Conservation (phyloP, 2,888 invertebrate genomes). For the Melangyna quadrimaculata region DNA sequence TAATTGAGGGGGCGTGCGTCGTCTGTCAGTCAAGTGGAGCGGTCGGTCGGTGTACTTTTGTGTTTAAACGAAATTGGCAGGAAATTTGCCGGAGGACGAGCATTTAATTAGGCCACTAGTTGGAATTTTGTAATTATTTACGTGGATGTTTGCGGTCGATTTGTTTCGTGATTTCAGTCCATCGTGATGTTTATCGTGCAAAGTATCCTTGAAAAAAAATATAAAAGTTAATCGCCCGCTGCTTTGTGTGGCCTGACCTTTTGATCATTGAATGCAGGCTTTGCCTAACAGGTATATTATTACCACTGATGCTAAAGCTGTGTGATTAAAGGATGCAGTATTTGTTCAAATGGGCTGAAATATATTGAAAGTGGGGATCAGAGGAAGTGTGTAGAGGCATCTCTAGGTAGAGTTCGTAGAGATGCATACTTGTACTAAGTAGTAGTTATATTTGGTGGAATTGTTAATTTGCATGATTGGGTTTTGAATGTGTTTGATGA, state of each 20-base stretch:
- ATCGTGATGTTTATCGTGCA: neutral
- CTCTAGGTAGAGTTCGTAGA: neutral
- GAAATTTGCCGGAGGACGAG: constrained; percentile 16
- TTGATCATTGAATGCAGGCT: constrained; percentile 3
- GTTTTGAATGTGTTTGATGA: constrained; percentile 50
- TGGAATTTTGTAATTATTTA: constrained; percentile 71
- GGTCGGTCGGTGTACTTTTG: neutral
- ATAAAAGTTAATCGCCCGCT: constrained; percentile 53
- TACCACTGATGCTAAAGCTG: neutral
- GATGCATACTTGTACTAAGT: constrained; percentile 50
- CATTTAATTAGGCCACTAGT: constrained; percentile 68
- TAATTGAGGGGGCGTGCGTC: neutral
- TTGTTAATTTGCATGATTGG: constrained; percentile 60
- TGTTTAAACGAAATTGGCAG: constrained; percentile 6
- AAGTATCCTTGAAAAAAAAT: neutral
- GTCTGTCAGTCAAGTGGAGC: neutral
- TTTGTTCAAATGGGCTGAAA: neutral
- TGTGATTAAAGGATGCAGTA: neutral
- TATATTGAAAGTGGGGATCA: neutral
- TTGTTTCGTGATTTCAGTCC: constrained; percentile 38
- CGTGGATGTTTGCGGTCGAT: constrained; percentile 59
- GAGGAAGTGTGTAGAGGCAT: neutral
- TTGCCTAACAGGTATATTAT: neutral
- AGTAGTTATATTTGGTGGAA: constrained; percentile 58
- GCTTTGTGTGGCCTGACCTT: constrained; percentile 45